These are phyloP conservation scores for Solenopsis fugax DNA, from an alignment of 1,140 invertebrate genomes.

Conservation along the genomic window DNA sequence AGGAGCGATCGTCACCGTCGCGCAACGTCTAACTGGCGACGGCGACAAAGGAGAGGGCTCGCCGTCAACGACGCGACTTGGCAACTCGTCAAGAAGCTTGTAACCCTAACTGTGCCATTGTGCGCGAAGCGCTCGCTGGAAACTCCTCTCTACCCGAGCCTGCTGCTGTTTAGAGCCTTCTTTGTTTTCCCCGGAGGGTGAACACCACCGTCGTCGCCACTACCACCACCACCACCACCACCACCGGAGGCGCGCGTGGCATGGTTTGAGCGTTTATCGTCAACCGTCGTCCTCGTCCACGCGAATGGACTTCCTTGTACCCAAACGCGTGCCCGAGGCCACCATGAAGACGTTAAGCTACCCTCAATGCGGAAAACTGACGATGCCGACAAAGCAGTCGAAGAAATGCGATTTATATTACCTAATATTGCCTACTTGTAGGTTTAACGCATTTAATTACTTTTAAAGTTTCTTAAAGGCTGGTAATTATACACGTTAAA, in stretches of 20 bases:
- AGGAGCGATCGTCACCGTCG: conserved; percentile 74
- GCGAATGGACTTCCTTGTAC: conserved; percentile 8
- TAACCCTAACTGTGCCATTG: conserved; percentile 84
- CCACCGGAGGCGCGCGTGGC: conserved; percentile 65
- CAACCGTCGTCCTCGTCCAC: conserved; percentile 35
- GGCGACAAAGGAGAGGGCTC: conserved; percentile 75
- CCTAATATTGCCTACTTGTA: not conserved
- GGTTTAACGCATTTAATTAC: conserved; percentile 71
- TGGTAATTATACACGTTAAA: conserved; percentile 12
- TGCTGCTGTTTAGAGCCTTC: conserved; percentile 78
- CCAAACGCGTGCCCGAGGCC: not conserved
- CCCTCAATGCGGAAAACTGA: not conserved
- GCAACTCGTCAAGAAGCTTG: conserved; percentile 85
- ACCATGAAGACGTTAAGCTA: not conserved
- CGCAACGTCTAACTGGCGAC: conserved; percentile 73
- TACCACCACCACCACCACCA: too few relatives aligned
- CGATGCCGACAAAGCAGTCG: not conserved
- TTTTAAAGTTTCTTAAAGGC: conserved; percentile 42
- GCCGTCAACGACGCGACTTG: conserved; percentile 81
- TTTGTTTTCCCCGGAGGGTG: conserved; percentile 77
- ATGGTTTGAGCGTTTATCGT: conserved; percentile 67
- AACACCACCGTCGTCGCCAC: conserved; percentile 28
- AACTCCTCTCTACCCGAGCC: conserved; percentile 74
- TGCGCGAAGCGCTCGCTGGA: conserved; percentile 74
- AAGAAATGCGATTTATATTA: too few relatives aligned